Conservation (phyloP, 2,113 vertebrate genomes). For the Scophthalmus maximus region DNA sequence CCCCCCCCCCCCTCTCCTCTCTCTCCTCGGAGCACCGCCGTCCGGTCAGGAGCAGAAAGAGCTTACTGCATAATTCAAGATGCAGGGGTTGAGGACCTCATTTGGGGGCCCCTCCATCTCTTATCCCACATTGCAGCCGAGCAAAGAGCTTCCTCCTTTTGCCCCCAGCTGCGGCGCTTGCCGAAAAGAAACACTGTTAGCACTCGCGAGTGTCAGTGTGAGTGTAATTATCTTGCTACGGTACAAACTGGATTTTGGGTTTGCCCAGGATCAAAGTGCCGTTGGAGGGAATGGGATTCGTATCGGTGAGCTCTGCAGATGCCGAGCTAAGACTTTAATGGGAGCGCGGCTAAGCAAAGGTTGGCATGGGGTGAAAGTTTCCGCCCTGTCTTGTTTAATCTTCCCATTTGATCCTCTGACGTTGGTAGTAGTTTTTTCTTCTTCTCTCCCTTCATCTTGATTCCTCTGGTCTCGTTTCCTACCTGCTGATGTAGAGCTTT, state of each 20-base stretch:
- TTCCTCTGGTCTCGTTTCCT: not conserved
- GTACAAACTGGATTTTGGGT: slow-evolving; percentile 38
- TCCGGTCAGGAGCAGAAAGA: slow-evolving; percentile 1
- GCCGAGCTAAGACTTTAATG: slow-evolving; percentile 15
- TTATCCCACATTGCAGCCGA: slow-evolving; percentile 43
- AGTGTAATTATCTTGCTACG: slow-evolving; percentile 61
- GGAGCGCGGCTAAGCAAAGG: slow-evolving; percentile 19
- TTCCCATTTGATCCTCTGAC: not conserved
- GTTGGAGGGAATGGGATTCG: slow-evolving; percentile 14
- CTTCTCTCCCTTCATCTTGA: too few species aligned
- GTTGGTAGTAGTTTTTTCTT: too few species aligned
- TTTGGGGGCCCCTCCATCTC: slow-evolving; percentile 44
- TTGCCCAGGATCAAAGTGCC: slow-evolving; percentile 32
- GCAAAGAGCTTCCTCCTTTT: slow-evolving; percentile 10
- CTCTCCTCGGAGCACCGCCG: not conserved
- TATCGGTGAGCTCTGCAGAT: slow-evolving; percentile 17
- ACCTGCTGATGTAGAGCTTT: not conserved
- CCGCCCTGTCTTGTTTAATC: not conserved
- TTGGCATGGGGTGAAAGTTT: slow-evolving; percentile 3
- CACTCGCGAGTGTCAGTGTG: slow-evolving; percentile 36
- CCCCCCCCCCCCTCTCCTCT: too few species aligned
- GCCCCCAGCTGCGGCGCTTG: slow-evolving; percentile 14
- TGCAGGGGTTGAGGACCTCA: slow-evolving; percentile 41
- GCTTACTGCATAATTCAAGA: slow-evolving; percentile 27
- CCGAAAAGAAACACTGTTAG: slow-evolving; percentile 26